Evolutionary conservation across 2,888 invertebrate species (phyloP).

Genomic region (Encarsia formosa): DNA sequence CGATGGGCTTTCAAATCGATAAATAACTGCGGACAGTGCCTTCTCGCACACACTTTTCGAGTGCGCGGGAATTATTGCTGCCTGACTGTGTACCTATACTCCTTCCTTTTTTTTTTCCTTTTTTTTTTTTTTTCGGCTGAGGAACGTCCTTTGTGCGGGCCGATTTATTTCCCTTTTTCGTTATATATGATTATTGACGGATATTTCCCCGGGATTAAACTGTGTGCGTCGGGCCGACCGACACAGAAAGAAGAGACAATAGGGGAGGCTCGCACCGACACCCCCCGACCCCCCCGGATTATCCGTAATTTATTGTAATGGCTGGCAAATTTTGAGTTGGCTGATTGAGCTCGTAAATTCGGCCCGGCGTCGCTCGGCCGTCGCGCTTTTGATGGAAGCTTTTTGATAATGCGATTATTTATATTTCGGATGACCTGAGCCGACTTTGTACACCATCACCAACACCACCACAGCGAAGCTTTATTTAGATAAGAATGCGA

Average conservation of each 20-base stretch:
- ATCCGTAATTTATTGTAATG: slow-evolving; percentile 1
- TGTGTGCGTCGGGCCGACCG: too few species aligned
- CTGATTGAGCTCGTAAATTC: neutral
- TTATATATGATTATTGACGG: slow-evolving; percentile 2
- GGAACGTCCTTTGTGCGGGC: slow-evolving; percentile 7
- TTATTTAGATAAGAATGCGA: too few species aligned
- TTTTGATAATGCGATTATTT: too few species aligned
- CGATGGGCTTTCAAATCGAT: slow-evolving; percentile 27
- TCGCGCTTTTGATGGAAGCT: too few species aligned
- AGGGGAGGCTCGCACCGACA: too few species aligned
- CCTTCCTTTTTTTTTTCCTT: slow-evolving; percentile 9
- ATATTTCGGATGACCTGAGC: too few species aligned
- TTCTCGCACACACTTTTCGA: slow-evolving; percentile 13
- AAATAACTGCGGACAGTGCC: slow-evolving; percentile 27
- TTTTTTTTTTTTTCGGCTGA: slow-evolving; percentile 10
- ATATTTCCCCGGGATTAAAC: too few species aligned
- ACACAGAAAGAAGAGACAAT: slow-evolving; percentile 3
- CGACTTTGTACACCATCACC: too few species aligned
- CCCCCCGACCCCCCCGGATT: too few species aligned
- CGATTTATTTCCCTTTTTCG: slow-evolving; percentile 17
- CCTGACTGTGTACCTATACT: slow-evolving; percentile 8
- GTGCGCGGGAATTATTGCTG: slow-evolving; percentile 11
- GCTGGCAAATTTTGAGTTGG: too few species aligned
- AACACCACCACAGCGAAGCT: too few species aligned
- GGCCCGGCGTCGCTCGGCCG: too few species aligned